Evolutionary conservation across 2,797 vertebrate species (phyloP), one percentile per base, ranked within the genome.

Genomic region (Mycteria americana): DNA sequence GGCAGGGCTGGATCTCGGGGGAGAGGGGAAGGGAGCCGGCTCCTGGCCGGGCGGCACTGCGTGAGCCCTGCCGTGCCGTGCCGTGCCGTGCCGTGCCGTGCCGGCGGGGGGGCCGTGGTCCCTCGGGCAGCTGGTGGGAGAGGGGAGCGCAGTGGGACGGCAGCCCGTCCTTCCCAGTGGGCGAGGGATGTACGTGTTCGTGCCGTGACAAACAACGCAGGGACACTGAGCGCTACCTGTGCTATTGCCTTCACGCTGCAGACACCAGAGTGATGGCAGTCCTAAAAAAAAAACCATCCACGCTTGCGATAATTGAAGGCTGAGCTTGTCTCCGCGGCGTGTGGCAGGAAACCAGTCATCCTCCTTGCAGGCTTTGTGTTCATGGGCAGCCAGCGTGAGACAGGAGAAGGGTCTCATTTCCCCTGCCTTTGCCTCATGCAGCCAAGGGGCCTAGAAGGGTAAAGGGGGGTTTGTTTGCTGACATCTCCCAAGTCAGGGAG

Each of bases 171-270:
- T 19, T 62, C 25, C 41, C 5, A 8, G 18, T 25, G 11, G 4
- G 13, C 0, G 1, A 17, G 7, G 15, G 30, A n/a, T 2, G 6
- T 18, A 4, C 0, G 0, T 11, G 27, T 41, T 43, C 0, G 0
- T 35, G 41, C 30, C 11, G 31, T 19, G 65, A 18, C 35, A 39
- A 43, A 31, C 17, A 27, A 15, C 1, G 1, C 18, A 9, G 63
- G 28, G 18, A 24, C 5, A 5, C 16, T 3, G 41, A 45, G 39
- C 0, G 13, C 28, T 31, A 5, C 46, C 22, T 39, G 31, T 18
- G 33, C 10, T 3, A 3, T 54, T 54, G 39, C 31, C 15, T 31
- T 64, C 16, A 12, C 4, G 4, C 35, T 33, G 28, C 28, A 28
- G 27, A 9, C 3, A 18, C 11, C 2, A 5, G 62, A 48, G 23